Evolutionary conservation across 2,113 vertebrate species (phyloP), one percentile per base, ranked within the genome.

Genomic region (Trinectes maculatus): DNA sequence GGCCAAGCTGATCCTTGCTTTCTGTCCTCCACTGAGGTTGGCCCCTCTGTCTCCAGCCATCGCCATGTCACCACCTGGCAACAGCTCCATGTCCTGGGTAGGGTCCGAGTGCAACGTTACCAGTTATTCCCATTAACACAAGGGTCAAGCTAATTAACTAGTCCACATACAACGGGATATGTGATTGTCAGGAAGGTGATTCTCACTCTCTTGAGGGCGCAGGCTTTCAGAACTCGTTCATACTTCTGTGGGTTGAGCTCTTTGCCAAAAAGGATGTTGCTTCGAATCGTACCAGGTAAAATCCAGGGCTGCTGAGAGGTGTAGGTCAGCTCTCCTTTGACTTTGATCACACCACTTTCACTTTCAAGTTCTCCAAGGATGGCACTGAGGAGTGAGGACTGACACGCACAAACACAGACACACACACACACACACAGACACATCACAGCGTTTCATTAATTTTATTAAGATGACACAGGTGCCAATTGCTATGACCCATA

Each of bases 261-360:
- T 73, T 95, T 97, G 62, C 97, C 97, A 82, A 98, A 98, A n/a
- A 99, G 91, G 83, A 99, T 98, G 83, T 99, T 99, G 87, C 95
- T 96, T 56, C 94, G 93, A 51, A 99, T 92, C 1, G 97, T 98
- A 8, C 97, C 97, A 4, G 96, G 92, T 84, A 98, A 96, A 51
- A 99, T 95, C 95, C 96, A 99, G 15, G 97, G 95, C 82, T 97
- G 96, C 91, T 99, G 97, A 18, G 94, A 95, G 18, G 94, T 94
- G 33, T 98, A 99, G 8, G 95, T 96, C 16, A 98, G 87, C 71
- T 87, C 93, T 53, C 97, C 97, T 36, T 85, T 91, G 48, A 94
- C 88, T 0, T 85, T 94, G 72, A 98, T 83, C 22, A 92, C 81
- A 2, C 97, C 97, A 62, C 91, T 93, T 16, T 90, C 87, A 31